Conservation (phyloP, 1,140 invertebrate genomes). For the Eciton burchellii region DNA sequence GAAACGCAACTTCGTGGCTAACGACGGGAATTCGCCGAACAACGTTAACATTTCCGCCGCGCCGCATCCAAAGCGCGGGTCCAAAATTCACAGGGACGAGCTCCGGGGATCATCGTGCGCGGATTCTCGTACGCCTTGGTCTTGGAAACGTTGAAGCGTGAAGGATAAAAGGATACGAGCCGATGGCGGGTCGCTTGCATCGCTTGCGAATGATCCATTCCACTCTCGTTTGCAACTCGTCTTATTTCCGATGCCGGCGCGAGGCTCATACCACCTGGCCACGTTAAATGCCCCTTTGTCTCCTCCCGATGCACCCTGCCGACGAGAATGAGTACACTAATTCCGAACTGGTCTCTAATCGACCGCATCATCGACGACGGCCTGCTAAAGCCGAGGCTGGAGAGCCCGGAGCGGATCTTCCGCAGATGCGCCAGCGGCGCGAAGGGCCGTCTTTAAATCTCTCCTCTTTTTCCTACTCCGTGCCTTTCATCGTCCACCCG, state of each 20-base stretch:
- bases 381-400: conserved; percentile 11
- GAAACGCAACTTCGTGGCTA: conserved; percentile 51
- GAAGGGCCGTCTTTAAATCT: conserved; percentile 58
- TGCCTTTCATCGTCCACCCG: neutral
- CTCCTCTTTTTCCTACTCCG: conserved; percentile 30
- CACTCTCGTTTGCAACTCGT: neutral
- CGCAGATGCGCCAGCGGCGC: conserved; percentile 44
- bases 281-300: neutral
- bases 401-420: conserved; percentile 1
- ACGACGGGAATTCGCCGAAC: conserved; percentile 46
- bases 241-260: neutral
- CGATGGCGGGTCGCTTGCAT: too few species aligned
- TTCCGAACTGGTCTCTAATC: conserved; percentile 41
- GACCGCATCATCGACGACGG: conserved; percentile 32
- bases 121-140: neutral
- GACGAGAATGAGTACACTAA: conserved; percentile 27
- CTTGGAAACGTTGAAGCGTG: too few species aligned
- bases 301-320: conserved; percentile 1
- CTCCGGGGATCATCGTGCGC: neutral
- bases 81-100: neutral
- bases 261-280: neutral
- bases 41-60: conserved; percentile 29
- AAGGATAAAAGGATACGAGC: too few species aligned
- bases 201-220: too few species aligned
- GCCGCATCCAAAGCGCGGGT: neutral